Evolutionary conservation across 2,113 vertebrate genomes (phyloP).

Genomic region (Grammomys surdaster): DNA sequence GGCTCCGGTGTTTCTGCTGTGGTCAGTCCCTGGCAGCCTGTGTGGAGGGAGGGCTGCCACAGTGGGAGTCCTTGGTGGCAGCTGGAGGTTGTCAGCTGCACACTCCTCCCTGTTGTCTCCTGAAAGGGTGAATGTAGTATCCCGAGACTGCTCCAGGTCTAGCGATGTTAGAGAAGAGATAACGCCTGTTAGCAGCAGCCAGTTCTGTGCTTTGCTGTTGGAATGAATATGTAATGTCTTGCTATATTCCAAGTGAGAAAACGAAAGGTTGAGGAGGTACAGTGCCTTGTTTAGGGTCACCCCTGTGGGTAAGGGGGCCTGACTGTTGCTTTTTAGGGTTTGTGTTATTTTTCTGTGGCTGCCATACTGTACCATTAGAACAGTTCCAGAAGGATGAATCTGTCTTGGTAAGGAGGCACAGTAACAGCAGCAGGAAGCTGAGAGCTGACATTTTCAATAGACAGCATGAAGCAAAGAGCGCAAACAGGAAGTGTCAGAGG

Average conservation of each 20-base stretch:
- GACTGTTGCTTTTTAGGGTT: neutral
- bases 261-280: neutral
- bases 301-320: neutral
- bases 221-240: neutral
- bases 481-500: neutral
- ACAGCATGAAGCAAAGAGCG: neutral
- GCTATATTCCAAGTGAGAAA: neutral
- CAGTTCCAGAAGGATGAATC: neutral
- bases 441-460: neutral
- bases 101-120: neutral
- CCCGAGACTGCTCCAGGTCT: too few species aligned
- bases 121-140: neutral
- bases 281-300: neutral
- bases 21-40: neutral
- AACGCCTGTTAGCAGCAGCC: neutral
- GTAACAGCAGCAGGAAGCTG: neutral
- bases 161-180: neutral
- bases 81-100: neutral
- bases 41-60: neutral
- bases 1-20: neutral
- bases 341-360: neutral
- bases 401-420: neutral
- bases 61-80: neutral
- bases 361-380: neutral
- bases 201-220: neutral